A percentile compares a stretch with the other conserved stretches of the same genome.
phyloP scores from a whole-genome alignment of 2,888 invertebrate genomes.

The Torymus texanus region DNA sequence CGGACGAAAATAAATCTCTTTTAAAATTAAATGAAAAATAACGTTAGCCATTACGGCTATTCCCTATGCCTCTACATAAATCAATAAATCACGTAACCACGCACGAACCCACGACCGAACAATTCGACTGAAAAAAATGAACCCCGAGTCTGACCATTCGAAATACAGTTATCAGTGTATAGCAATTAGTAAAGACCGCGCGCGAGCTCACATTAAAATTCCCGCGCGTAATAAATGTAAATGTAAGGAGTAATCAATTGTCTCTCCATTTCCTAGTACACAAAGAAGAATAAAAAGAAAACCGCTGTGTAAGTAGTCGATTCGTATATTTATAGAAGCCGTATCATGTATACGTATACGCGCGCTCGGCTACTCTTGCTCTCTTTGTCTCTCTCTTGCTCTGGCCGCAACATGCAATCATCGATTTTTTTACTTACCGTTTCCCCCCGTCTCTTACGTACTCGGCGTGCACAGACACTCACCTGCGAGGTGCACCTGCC shows the following conservation, averaged over 20 bases:
- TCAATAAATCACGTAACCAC: too few species aligned
- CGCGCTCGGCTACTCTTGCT: not conserved
- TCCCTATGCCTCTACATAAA: too few species aligned
- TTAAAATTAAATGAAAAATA: not conserved
- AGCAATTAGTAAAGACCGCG: not conserved
- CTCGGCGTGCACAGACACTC: conserved; percentile 33
- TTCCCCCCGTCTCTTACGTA: not conserved
- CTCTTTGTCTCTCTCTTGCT: too few species aligned
- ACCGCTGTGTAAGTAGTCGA: not conserved
- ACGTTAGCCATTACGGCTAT: not conserved
- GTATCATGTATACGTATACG: conserved; percentile 13
- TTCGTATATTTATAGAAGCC: conserved; percentile 42
- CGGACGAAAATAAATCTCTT: conserved; percentile 7
- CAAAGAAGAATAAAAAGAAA: conserved; percentile 1
- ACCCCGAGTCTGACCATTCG: too few species aligned
- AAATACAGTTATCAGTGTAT: not conserved
- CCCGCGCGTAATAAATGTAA: conserved; percentile 22
- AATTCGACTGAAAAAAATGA: too few species aligned
- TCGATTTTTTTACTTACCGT: conserved; percentile 33
- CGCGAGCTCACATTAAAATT: conserved; percentile 23
- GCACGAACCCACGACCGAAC: too few species aligned
- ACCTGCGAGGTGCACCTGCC: conserved; percentile 68
- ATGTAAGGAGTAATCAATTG: conserved; percentile 41
- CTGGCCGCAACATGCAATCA: conserved; percentile 31
- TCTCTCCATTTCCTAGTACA: conserved; percentile 1